Conservation (phyloP, 1,140 invertebrate species). For the Bombus confusus region DNA sequence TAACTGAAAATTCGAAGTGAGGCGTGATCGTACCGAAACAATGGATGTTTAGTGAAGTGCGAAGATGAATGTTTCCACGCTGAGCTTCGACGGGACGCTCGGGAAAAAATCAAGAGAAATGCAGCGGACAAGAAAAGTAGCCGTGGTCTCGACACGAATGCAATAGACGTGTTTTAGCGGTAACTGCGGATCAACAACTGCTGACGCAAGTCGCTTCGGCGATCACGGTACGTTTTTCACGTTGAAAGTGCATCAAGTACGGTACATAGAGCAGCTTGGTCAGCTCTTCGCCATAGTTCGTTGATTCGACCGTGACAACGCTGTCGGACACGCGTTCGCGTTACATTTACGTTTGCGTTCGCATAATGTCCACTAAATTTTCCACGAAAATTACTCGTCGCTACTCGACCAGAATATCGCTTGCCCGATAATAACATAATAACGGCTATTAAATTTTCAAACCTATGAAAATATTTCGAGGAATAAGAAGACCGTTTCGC, state of each 20-base stretch:
- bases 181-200: slow-evolving; percentile 13
- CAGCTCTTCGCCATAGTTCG: not conserved
- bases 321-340: not conserved
- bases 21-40: not conserved
- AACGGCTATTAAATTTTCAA: no score
- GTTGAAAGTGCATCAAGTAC: not conserved
- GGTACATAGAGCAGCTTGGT: not conserved
- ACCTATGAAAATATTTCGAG: no score
- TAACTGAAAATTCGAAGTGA: not conserved
- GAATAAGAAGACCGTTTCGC: no score
- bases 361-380: not conserved
- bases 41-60: not conserved
- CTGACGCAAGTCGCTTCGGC: not conserved
- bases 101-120: not conserved
- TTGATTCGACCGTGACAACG: not conserved
- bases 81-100: not conserved
- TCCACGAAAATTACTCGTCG: not conserved
- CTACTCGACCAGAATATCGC: not conserved
- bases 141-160: not conserved
- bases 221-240: slow-evolving; percentile 10
- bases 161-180: slow-evolving; percentile 32
- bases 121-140: not conserved
- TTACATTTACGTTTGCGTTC: slow-evolving; percentile 2
- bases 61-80: slow-evolving; percentile 8
- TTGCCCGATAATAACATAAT: not conserved